Evolutionary conservation across 1,140 invertebrate species (phyloP).

Genomic region (Pogonomyrmex barbatus): DNA sequence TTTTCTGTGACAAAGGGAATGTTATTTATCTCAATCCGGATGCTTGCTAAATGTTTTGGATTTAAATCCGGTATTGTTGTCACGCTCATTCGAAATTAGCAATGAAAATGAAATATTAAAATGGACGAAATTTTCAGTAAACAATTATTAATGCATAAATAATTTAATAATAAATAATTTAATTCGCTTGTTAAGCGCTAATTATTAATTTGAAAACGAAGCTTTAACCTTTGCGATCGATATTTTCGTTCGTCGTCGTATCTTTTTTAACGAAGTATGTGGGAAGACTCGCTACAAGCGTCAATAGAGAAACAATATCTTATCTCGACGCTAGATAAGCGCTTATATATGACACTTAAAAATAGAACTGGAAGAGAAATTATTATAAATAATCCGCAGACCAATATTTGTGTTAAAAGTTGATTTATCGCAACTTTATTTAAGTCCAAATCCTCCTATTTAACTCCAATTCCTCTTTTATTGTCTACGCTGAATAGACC

Average conservation of each 20-base stretch:
- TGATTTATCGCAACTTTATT: background rate
- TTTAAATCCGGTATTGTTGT: background rate
- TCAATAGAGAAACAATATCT: background rate
- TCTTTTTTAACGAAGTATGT: background rate
- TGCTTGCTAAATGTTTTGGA: conserved; percentile 10
- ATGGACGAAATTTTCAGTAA: background rate
- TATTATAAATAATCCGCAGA: background rate
- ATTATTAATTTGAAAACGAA: background rate
- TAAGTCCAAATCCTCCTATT: too few relatives aligned
- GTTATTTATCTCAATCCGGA: conserved; percentile 22
- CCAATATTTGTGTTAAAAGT: background rate
- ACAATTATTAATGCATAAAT: background rate
- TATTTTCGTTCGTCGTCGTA: background rate
- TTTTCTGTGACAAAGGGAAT: background rate
- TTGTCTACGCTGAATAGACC: background rate
- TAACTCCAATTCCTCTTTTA: background rate
- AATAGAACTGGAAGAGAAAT: background rate
- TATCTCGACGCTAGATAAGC: background rate
- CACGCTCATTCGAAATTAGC: background rate
- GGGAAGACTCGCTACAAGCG: background rate
- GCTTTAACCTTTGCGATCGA: background rate
- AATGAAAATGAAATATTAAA: background rate
- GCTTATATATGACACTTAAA: background rate
- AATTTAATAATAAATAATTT: background rate
- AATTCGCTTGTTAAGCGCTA: background rate